These are phyloP conservation scores for Turnix velox DNA, from an alignment of 2,113 vertebrate genomes.

Conservation along the genomic window DNA sequence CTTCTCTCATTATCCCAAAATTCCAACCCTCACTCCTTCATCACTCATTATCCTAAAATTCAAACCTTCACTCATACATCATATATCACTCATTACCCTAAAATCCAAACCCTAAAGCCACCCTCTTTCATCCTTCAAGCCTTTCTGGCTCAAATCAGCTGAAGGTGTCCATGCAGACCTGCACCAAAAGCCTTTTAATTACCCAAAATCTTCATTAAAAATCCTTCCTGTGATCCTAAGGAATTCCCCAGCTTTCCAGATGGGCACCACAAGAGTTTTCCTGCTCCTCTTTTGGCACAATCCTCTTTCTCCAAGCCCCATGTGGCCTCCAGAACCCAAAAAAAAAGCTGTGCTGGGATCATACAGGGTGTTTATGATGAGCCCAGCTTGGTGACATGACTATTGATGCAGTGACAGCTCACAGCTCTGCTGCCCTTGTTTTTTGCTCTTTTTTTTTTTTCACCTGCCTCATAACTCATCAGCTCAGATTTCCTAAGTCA, in stretches of 20 bases:
- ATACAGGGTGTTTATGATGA: neutral
- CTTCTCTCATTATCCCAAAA: too few relatives aligned
- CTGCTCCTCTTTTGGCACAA: fast-evolving
- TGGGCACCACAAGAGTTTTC: neutral
- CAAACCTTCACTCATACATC: too few relatives aligned
- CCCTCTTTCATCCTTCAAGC: fast-evolving
- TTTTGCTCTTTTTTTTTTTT: neutral
- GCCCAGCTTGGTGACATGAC: neutral
- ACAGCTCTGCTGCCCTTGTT: neutral
- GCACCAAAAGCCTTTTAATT: neutral
- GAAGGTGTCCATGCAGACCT: neutral
- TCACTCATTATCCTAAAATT: too few relatives aligned
- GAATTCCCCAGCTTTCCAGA: neutral
- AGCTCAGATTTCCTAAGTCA: neutral
- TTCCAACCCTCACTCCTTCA: too few relatives aligned
- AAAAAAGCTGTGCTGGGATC: too few relatives aligned
- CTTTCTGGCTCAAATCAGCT: neutral
- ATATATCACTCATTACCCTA: too few relatives aligned
- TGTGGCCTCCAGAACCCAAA: neutral
- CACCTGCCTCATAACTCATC: neutral
- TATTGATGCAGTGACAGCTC: neutral
- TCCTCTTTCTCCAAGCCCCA: neutral
- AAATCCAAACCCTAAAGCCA: neutral
- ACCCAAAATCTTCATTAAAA: neutral
- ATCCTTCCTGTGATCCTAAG: neutral